Evolutionary conservation across 2,888 invertebrate species (phyloP).

Genomic region (Unio delphinus): DNA sequence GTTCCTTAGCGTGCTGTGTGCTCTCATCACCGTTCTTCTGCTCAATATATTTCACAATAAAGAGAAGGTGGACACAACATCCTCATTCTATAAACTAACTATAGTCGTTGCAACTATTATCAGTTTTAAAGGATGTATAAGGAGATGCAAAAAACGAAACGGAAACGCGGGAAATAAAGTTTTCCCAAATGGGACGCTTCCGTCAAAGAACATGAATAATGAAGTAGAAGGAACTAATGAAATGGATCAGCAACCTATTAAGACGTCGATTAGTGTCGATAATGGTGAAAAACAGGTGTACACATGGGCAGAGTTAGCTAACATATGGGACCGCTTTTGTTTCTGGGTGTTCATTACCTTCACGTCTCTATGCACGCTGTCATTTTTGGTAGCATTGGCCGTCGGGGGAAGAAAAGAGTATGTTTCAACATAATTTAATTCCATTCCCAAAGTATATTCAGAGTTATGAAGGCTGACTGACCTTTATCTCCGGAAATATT

Average conservation of each 20-base stretch:
- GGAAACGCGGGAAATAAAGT: not conserved
- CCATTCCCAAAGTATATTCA: no score
- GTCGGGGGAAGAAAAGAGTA: not conserved
- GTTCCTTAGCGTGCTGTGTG: not conserved
- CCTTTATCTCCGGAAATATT: no score
- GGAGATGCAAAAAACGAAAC: not conserved
- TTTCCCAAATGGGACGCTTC: not conserved
- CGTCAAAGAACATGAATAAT: not conserved
- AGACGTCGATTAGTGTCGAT: not conserved
- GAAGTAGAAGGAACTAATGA: not conserved
- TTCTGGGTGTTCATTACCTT: not conserved
- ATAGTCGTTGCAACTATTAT: no score
- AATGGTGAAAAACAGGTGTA: not conserved
- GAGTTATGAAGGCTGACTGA: no score
- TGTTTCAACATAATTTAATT: no score
- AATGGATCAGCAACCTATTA: not conserved
- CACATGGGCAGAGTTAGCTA: conserved; percentile 3
- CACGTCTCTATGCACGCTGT: not conserved
- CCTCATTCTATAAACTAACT: no score
- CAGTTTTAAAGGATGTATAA: no score
- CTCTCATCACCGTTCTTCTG: conserved; percentile 3
- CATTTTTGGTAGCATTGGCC: conserved; percentile 2
- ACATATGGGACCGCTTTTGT: conserved; percentile 3
- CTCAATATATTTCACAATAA: conserved; percentile 2
- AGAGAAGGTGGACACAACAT: not conserved